Percentiles rank a stretch among this genome's conserved stretches.
phyloP scores from a whole-genome alignment of 2,888 invertebrate genomes.

The Rotaria macrura region DNA sequence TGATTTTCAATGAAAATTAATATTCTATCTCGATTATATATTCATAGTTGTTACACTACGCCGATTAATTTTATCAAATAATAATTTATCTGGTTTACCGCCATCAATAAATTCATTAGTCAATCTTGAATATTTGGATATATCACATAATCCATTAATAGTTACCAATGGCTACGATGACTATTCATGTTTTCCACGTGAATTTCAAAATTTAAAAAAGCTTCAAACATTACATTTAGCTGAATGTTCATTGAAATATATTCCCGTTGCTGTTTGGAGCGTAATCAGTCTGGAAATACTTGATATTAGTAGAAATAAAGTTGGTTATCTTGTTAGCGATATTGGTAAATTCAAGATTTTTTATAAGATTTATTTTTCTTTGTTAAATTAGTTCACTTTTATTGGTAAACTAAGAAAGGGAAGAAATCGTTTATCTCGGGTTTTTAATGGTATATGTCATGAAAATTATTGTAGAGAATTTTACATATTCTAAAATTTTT shows the following conservation, averaged over 20 bases:
- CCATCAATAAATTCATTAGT: constrained; percentile 41
- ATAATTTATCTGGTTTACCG: constrained; percentile 45
- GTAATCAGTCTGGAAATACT: constrained; percentile 28
- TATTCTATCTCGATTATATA: not conserved
- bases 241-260: constrained; percentile 46
- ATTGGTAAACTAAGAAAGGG: no score
- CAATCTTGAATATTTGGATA: constrained; percentile 42
- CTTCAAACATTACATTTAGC: constrained; percentile 44
- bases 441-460: no score
- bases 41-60: constrained; percentile 37
- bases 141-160: constrained; percentile 45
- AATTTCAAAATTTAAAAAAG: constrained; percentile 40
- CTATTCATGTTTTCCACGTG: constrained; percentile 43
- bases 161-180: constrained; percentile 41
- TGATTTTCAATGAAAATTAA: not conserved
- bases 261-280: constrained; percentile 42
- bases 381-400: no score
- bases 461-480: no score
- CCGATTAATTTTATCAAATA: constrained; percentile 43
- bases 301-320: constrained; percentile 47
- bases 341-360: not conserved
- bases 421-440: no score
- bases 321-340: constrained; percentile 40
- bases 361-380: no score
- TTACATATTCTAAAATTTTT: no score